Conservation (phyloP, 2,113 vertebrate genomes). For the Phaetusa simplex region DNA sequence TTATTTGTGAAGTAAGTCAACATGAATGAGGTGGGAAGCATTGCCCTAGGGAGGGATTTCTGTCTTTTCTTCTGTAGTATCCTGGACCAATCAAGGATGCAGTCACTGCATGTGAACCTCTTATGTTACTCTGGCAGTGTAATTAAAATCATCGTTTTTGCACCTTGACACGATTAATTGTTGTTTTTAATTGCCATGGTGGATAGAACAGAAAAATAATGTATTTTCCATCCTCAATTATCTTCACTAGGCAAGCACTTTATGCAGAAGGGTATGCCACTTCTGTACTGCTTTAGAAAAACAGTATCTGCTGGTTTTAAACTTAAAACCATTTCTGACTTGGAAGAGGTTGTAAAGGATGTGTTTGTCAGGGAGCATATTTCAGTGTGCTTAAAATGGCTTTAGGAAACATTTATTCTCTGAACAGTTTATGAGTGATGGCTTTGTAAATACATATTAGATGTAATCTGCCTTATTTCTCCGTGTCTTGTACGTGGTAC, state of each 20-base stretch:
- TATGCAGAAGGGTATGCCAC: not conserved
- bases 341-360: conserved; percentile 7
- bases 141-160: conserved; percentile 44
- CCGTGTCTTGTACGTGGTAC: not conserved
- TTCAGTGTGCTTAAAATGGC: conserved; percentile 31
- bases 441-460: conserved; percentile 17
- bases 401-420: conserved; percentile 50
- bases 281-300: not conserved
- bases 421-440: not conserved
- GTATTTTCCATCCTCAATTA: conserved; percentile 6
- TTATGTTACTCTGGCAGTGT: not conserved
- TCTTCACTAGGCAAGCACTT: not conserved
- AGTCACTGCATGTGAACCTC: not conserved
- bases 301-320: not conserved
- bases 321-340: conserved; percentile 27
- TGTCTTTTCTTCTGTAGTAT: not conserved
- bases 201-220: not conserved
- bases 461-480: conserved; percentile 31
- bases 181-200: conserved; percentile 23
- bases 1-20: conserved; percentile 28
- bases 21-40: not conserved
- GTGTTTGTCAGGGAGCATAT: conserved; percentile 32
- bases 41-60: not conserved
- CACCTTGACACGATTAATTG: conserved; percentile 45
- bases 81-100: not conserved